Conservation (phyloP, 2,113 vertebrate species). For the Epinephelus fuscoguttatus region DNA sequence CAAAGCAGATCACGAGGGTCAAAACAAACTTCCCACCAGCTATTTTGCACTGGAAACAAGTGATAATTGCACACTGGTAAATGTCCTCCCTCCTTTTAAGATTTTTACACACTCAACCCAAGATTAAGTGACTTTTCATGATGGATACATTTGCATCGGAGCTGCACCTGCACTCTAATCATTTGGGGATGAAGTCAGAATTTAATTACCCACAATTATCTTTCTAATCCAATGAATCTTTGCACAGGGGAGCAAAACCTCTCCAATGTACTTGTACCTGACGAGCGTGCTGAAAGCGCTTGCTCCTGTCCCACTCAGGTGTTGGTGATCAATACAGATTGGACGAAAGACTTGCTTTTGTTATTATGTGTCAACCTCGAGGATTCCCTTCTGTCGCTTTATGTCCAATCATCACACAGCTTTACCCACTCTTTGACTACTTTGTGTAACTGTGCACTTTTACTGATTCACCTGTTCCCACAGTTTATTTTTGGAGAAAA, state of each 20-base stretch:
- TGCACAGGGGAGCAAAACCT: constrained; percentile 56
- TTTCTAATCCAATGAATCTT: constrained; percentile 59
- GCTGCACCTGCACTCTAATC: constrained; percentile 64
- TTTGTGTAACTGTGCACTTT: constrained; percentile 66
- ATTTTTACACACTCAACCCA: constrained; percentile 2
- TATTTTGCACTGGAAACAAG: constrained; percentile 33
- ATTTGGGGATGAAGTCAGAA: constrained; percentile 31
- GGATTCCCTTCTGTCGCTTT: constrained; percentile 50
- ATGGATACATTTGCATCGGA: constrained; percentile 19
- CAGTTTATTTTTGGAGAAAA: constrained; percentile 68
- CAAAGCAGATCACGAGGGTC: neutral
- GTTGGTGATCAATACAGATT: constrained; percentile 50
- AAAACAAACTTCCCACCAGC: constrained; percentile 2
- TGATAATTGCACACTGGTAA: neutral
- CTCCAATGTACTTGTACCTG: constrained; percentile 20
- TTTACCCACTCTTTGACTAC: constrained; percentile 56
- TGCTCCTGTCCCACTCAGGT: constrained; percentile 68
- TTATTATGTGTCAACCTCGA: constrained; percentile 36
- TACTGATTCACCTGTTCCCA: constrained; percentile 65
- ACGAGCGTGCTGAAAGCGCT: constrained; percentile 22
- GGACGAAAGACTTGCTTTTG: constrained; percentile 38
- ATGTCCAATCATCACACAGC: constrained; percentile 56
- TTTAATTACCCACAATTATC: constrained; percentile 44
- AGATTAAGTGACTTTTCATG: constrained; percentile 32
- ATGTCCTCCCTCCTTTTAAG: neutral